Evolutionary conservation across 1,140 invertebrate species (phyloP).

Genomic region (Ylistrum balloti): DNA sequence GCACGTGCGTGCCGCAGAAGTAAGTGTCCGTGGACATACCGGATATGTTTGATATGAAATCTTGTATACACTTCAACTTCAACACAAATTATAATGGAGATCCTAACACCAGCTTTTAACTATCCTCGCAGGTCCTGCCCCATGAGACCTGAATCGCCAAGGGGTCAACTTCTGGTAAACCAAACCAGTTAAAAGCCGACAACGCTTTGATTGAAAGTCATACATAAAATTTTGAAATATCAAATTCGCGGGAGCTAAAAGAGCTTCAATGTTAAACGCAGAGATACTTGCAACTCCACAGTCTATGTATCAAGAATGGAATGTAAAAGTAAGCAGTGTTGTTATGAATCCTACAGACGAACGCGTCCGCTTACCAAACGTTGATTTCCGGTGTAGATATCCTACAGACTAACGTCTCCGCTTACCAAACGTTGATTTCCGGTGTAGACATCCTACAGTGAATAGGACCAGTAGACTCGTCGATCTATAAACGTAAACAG

Average conservation of each 20-base stretch:
- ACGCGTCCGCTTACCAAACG: neutral
- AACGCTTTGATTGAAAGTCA: neutral
- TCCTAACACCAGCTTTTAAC: neutral
- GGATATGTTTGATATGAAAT: no score
- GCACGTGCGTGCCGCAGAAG: neutral
- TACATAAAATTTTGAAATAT: conserved; percentile 4
- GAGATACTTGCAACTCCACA: neutral
- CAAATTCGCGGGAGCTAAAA: neutral
- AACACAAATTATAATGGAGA: no score
- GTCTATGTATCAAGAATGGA: neutral
- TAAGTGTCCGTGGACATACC: no score
- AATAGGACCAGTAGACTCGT: no score
- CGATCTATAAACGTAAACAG: no score
- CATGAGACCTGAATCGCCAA: neutral
- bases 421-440: neutral
- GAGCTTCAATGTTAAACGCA: neutral
- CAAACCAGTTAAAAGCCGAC: neutral
- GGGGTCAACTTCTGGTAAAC: neutral
- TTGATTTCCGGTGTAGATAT: neutral
- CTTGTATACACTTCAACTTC: no score
- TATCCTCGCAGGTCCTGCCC: neutral
- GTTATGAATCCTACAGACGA: neutral
- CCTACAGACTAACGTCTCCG: neutral
- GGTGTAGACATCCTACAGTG: neutral
- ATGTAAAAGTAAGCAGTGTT: neutral